These are phyloP conservation scores for Adela reaumurella DNA, from an alignment of 2,888 invertebrate species.

Conservation along the genomic window DNA sequence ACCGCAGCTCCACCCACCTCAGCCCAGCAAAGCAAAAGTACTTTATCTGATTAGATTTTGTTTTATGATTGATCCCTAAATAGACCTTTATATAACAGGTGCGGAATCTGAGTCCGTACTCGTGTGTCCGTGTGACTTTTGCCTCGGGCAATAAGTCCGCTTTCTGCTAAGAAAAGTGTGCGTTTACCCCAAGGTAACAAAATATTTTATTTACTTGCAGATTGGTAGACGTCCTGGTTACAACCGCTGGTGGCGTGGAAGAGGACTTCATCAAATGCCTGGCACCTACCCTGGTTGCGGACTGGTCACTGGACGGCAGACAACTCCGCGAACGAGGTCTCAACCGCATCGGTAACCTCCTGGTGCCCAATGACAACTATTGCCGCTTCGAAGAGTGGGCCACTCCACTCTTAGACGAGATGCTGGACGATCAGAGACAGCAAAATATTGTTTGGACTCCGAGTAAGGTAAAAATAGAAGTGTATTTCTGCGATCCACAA, in stretches of 20 bases:
- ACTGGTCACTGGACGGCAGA: constrained; percentile 81
- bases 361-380: constrained; percentile 98
- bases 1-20: too few relatives aligned
- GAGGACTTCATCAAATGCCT: constrained; percentile 99
- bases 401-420: constrained; percentile 86
- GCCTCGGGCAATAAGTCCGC: too few relatives aligned
- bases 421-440: constrained; percentile 82
- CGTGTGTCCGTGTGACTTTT: too few relatives aligned
- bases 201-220: constrained; percentile 66
- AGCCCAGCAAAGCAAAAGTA: too few relatives aligned
- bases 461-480: neutral
- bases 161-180: too few relatives aligned
- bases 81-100: too few relatives aligned
- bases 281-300: constrained; percentile 90
- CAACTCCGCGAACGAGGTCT: constrained; percentile 79
- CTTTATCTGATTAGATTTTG: too few relatives aligned
- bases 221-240: constrained; percentile 93
- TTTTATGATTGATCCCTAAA: too few relatives aligned
- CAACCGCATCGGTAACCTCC: constrained; percentile 82
- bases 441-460: constrained; percentile 85
- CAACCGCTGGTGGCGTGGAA: constrained; percentile 97
- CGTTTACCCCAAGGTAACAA: too few relatives aligned
- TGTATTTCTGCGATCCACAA: too few relatives aligned
- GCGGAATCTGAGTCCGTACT: too few relatives aligned
- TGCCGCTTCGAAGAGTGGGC: constrained; percentile 98